A percentile compares a stretch with the other conserved stretches of the same genome.
Conservation (phyloP, 2,113 vertebrate species). For the Myrmophylax atrothorax region DNA sequence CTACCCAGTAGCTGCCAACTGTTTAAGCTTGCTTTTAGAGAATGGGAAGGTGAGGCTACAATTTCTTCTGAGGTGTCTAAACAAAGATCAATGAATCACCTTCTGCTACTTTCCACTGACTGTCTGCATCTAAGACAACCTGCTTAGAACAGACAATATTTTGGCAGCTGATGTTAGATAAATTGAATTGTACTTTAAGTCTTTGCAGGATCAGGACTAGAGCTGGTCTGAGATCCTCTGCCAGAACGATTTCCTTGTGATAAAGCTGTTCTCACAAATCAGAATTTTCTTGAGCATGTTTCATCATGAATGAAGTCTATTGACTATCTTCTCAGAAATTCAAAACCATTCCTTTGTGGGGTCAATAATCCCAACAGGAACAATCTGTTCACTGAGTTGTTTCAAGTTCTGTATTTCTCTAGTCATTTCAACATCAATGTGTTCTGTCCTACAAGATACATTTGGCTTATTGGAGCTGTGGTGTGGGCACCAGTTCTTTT, state of each 20-base stretch:
- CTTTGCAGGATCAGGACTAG: background rate
- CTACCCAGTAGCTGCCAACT: background rate
- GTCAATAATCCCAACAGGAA: background rate
- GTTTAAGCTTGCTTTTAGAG: background rate
- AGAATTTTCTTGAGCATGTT: background rate
- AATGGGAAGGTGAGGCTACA: background rate
- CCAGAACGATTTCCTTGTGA: background rate
- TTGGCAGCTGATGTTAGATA: background rate
- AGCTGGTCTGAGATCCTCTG: background rate
- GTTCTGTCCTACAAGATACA: background rate
- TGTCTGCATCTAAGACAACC: background rate
- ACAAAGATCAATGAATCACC: background rate
- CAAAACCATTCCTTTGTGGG: background rate
- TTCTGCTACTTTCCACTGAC: background rate
- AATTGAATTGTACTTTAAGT: background rate
- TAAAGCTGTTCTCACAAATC: background rate
- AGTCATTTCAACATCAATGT: background rate
- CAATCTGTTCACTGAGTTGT: background rate
- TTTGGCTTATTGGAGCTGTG: background rate
- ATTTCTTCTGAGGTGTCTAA: background rate
- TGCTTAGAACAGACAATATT: background rate
- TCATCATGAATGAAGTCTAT: background rate
- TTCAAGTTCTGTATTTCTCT: background rate
- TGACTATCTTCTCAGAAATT: background rate
- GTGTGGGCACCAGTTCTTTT: background rate